phyloP scores from a whole-genome alignment of 2,113 vertebrate genomes.

The Triplophysa tibetana region DNA sequence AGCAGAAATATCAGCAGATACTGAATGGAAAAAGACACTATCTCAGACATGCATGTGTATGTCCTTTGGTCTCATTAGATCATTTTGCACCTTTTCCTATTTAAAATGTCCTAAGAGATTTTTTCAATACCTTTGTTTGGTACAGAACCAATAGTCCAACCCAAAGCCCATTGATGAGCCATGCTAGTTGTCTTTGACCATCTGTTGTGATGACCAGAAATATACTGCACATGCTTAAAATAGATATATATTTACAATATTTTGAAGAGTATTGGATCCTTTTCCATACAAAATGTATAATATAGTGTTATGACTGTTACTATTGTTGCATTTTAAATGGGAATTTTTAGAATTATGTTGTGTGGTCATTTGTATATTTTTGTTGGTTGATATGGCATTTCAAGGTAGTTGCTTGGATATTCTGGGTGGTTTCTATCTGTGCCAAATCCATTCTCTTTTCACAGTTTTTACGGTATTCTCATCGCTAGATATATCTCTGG shows the following conservation, averaged over 20 bases:
- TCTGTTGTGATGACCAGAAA: no score
- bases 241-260: not conserved
- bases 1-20: conserved; percentile 14
- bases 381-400: not conserved
- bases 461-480: not conserved
- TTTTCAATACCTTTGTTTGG: not conserved
- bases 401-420: not conserved
- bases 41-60: not conserved
- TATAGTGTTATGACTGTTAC: no score
- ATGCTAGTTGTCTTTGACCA: no score
- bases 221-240: not conserved
- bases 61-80: not conserved
- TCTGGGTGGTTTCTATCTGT: not conserved
- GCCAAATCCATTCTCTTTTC: not conserved
- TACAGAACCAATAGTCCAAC: not conserved
- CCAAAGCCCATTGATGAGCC: no score
- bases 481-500: not conserved
- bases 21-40: conserved; percentile 11
- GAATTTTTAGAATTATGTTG: no score
- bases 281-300: no score
- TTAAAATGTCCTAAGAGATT: no score
- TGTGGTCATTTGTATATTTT: not conserved
- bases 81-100: no score
- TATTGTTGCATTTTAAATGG: no score
- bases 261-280: not conserved